Conservation (phyloP, 2,113 vertebrate genomes). For the Percina caprodes region DNA sequence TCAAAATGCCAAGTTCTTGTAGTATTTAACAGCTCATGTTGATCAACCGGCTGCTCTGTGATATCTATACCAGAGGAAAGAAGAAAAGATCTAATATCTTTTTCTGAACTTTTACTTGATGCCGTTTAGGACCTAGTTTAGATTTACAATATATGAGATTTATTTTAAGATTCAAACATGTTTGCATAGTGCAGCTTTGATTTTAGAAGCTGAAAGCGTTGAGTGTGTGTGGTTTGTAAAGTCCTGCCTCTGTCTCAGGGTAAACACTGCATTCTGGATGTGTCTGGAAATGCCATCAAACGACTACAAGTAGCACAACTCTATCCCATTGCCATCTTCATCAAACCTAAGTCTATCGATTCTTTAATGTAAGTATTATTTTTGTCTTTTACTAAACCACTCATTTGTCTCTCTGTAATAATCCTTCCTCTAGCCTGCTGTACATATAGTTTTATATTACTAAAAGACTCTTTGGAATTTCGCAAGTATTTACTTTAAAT, state of each 20-base stretch:
- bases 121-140: background rate
- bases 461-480: background rate
- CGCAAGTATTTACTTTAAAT: background rate
- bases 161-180: background rate
- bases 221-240: background rate
- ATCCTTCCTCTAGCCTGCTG: background rate
- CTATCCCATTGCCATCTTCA: slow-evolving; percentile 98
- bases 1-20: background rate
- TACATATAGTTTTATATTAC: background rate
- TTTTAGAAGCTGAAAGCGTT: background rate
- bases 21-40: background rate
- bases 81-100: background rate
- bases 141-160: background rate
- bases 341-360: slow-evolving; percentile 95
- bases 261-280: slow-evolving; percentile 98
- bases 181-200: background rate
- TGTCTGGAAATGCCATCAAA: slow-evolving; percentile 98
- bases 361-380: slow-evolving; percentile 93
- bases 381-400: background rate
- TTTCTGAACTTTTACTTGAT: background rate
- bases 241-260: slow-evolving; percentile 85
- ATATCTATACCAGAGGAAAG: background rate
- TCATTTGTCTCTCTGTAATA: background rate
- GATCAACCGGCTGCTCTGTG: background rate
- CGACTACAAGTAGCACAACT: slow-evolving; percentile 98